Evolutionary conservation across 2,888 invertebrate genomes (phyloP), one percentile per base, ranked within the genome.

Genomic region (Omphaloscelis lunosa): DNA sequence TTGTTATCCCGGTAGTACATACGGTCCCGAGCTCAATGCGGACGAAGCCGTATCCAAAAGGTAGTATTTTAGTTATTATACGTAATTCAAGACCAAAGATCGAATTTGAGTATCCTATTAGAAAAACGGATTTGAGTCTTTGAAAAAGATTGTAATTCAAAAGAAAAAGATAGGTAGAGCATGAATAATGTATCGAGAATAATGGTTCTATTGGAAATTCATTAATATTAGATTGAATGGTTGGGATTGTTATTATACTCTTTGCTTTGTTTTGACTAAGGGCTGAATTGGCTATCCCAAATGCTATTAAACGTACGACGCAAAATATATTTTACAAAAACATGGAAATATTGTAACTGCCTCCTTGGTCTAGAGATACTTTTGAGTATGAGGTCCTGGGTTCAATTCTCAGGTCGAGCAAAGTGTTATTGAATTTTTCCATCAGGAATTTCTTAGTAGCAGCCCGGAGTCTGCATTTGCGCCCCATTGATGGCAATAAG

Each of bases 191-290:
- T 58, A 75, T 2, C 7, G 34, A 53, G 58, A 51, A 65, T 45
- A 65, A 65, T 51, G 77, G 23, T 27, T 79, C 76, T 59, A 76
- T 78, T 75, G 39, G 41, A 53, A 82, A 41, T 58, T 76, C 65
- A 82, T 79, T 76, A 75, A 82, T 82, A 75, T 82, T 65, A 1
- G 23, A 82, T 58, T 41, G 9, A 48, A 81, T 56, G 45, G 27
- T 41, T 39, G 23, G n/a, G 23, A 51, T 71, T 23, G 17, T 34
- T 34, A 9, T 62, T 66, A 4, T 23, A 15, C 17, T 8, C 8
- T 34, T n/a, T 29, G 39, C 0, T 17, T 53, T 27, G 23, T 34
- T 72, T 72, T 27, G 11, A 20, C 17, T 9, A 1, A 5, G 66
- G 45, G 23, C 41, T 63, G 15, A 27, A 70, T 45, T 66, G 70